Base-by-base conservation (phyloP, 2,888 invertebrate species). In the Rhagonycha fulva region DNA sequence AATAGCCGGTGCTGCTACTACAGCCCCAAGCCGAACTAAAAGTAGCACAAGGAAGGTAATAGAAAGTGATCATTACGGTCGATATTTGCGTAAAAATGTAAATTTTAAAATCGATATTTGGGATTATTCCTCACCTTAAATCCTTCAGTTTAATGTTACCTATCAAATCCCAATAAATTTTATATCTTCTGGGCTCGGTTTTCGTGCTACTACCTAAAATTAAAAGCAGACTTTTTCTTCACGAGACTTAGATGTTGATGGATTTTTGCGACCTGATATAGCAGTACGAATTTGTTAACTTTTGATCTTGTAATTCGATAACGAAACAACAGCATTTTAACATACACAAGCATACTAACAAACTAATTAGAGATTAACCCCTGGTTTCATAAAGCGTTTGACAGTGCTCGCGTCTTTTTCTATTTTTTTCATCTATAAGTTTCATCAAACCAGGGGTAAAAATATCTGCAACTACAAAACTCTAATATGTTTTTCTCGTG, bases 281-380 rank as follows among this genome's bases (percentile, higher is more conserved):
- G 72, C 75, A 71, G 75, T 71, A 71, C 71, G 68, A 72, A 75
- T 69, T 71, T 74, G 74, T 74, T 60, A 32, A 68, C n/a, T n/a
- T 5, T 47, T 47, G 47, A 47, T 47, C 47, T 47, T 47, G n/a
- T 47, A 47, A 47, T 47, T 47, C 4, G 12, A 68, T 60, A 61
- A 14, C 60, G 12, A 69, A 63, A 71, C 14, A 70, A 62, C 23
- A 66, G 63, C 66, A 72, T 77, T 74, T 68, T 74, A 76, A 79
- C 74, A 79, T 62, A 30, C 77, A 77, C 77, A 62, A 62, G 77
- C 77, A 77, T 74, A 76, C 73, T 78, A 76, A 79, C 75, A 78
- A 69, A 78, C 75, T 78, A 78, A 78, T 74, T 62, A 66, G 11
- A 30, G 30, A 23, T 73, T 62, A 7, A 26, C 26, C 7, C 26